A percentile compares a stretch with the other conserved stretches of the same genome.
Conservation (phyloP, 2,797 vertebrate genomes). For the Anomalospiza imberbis region DNA sequence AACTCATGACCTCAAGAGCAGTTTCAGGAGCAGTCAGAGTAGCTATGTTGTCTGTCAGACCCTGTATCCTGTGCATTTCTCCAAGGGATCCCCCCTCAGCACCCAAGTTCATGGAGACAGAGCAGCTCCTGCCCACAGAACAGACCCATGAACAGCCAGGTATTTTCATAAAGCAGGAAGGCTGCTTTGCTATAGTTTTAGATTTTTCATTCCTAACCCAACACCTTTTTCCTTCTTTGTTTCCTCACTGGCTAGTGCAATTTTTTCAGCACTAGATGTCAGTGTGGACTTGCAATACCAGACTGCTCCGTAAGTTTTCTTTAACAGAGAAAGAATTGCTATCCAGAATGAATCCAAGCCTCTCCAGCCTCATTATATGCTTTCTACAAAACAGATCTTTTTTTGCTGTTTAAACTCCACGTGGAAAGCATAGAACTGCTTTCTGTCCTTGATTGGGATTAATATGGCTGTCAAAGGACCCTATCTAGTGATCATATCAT, state of each 20-base stretch:
- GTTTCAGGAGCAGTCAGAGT: background rate
- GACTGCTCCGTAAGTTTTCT: background rate
- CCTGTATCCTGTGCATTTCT: fast-evolving
- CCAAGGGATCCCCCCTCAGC: background rate
- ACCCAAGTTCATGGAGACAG: background rate
- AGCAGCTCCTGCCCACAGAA: background rate
- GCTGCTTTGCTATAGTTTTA: background rate
- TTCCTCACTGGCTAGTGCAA: background rate
- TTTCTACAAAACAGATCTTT: background rate
- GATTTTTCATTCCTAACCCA: background rate
- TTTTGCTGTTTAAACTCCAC: background rate
- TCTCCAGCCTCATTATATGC: background rate
- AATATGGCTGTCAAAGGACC: background rate
- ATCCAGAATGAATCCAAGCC: background rate
- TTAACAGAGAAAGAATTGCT: background rate
- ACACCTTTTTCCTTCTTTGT: background rate
- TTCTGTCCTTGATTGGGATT: background rate
- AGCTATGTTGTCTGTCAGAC: background rate
- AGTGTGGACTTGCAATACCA: slow-evolving; percentile 65
- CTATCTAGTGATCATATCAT: background rate
- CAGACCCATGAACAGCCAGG: background rate
- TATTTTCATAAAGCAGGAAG: background rate
- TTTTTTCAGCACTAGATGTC: slow-evolving; percentile 76
- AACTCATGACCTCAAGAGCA: background rate
- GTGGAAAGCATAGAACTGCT: background rate